These are phyloP conservation scores for roundworm (Caenorhabditis elegans) DNA, from an alignment of 1,140 invertebrate genomes.

Conservation along the genomic window WBcel235 BX284605.5:5915501-5916000, in stretches of 20 bases:
- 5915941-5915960: background rate
- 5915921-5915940: background rate
- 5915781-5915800: background rate
- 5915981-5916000: background rate
- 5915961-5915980: background rate
- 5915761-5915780: background rate
- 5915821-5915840: background rate
- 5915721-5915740: background rate
- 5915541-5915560: slow-evolving; percentile 11
- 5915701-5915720: background rate
- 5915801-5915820: background rate
- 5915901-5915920: background rate
- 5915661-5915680: background rate
- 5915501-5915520: background rate
- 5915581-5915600: background rate
- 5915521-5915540: slow-evolving; percentile 5
- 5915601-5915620: background rate
- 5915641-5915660: slow-evolving; percentile 21
- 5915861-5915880: background rate
- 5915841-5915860: background rate
- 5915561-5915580: background rate
- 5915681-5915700: background rate
- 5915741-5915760: background rate
- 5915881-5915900: background rate
- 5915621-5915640: background rate